A percentile compares a stretch with the other conserved stretches of the same genome.
Conservation (phyloP, 2,888 invertebrate genomes). For the Aleiodes alternator region DNA sequence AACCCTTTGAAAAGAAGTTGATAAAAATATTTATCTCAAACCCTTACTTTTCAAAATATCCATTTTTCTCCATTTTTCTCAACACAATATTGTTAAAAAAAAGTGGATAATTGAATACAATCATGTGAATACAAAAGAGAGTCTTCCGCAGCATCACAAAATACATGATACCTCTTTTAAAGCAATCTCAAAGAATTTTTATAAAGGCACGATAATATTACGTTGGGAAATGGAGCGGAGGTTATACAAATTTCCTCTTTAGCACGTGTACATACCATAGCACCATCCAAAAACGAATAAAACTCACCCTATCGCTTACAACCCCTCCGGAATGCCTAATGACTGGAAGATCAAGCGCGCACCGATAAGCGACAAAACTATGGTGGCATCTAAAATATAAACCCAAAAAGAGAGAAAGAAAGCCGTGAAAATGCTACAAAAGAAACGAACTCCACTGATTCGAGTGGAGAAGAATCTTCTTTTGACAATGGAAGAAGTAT, state of each 20-base stretch:
- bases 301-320: slow-evolving; percentile 37
- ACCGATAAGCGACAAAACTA: slow-evolving; percentile 60
- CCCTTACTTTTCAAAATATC: too few relatives aligned
- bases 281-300: slow-evolving; percentile 28
- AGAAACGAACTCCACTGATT: slow-evolving; percentile 20
- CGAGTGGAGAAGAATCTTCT: slow-evolving; percentile 8
- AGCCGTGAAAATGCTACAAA: slow-evolving; percentile 15
- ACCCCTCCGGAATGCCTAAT: slow-evolving; percentile 60
- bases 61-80: too few relatives aligned
- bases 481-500: slow-evolving; percentile 37
- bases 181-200: slow-evolving; percentile 9
- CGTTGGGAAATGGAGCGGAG: slow-evolving; percentile 30
- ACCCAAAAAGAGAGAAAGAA: slow-evolving; percentile 2
- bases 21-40: too few relatives aligned
- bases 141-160: slow-evolving; percentile 8
- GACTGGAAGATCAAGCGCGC: slow-evolving; percentile 64
- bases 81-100: too few relatives aligned
- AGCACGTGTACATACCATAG: slow-evolving; percentile 21
- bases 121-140: background rate
- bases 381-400: slow-evolving; percentile 26
- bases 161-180: background rate
- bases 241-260: slow-evolving; percentile 30
- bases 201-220: slow-evolving; percentile 9
- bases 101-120: too few relatives aligned
- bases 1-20: too few relatives aligned